These are phyloP conservation scores for Aphelinus certus DNA, from an alignment of 1,140 invertebrate species.

Conservation along the genomic window DNA sequence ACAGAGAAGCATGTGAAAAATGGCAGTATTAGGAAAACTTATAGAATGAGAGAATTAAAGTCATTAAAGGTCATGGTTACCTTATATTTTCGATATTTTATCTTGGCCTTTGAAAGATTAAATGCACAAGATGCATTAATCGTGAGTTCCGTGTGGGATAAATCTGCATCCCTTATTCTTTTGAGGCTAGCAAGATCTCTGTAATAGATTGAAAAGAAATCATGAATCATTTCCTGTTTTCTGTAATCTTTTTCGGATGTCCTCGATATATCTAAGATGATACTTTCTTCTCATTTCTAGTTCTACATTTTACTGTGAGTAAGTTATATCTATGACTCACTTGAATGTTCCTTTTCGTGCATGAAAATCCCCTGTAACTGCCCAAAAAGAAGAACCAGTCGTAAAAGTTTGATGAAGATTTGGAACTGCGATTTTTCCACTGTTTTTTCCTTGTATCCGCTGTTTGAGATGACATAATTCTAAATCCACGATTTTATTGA, in stretches of 20 bases:
- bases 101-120: background rate
- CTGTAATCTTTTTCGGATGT: background rate
- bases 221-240: background rate
- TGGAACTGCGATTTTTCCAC: constrained; percentile 39
- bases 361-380: constrained; percentile 38
- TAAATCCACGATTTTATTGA: constrained; percentile 40
- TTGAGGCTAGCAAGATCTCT: constrained; percentile 45
- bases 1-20: too few species aligned
- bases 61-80: constrained; percentile 31
- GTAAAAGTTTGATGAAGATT: constrained; percentile 31
- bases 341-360: constrained; percentile 37
- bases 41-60: too few species aligned
- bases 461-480: constrained; percentile 22
- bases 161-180: constrained; percentile 37
- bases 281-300: too few species aligned
- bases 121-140: background rate
- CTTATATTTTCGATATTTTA: constrained; percentile 42
- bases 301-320: too few species aligned
- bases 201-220: background rate
- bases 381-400: constrained; percentile 26
- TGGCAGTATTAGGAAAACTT: too few species aligned
- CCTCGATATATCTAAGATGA: too few species aligned
- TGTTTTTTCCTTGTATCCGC: constrained; percentile 27
- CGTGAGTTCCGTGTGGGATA: constrained; percentile 28
- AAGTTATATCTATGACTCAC: constrained; percentile 27